These are phyloP conservation scores for Drosophila nasuta DNA, from an alignment of 1,140 invertebrate genomes.

Conservation along the genomic window DNA sequence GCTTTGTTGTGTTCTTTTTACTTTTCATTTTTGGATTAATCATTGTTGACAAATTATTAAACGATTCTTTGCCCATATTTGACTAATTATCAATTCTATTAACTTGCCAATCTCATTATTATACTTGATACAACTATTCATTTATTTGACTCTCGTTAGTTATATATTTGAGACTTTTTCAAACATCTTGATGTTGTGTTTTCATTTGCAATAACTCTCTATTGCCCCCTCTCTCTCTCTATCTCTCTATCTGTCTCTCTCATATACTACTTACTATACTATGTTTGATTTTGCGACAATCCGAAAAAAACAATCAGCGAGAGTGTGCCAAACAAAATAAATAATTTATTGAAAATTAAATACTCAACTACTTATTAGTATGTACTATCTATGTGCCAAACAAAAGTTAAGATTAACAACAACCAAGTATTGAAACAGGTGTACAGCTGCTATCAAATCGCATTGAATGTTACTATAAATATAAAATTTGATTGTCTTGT, in stretches of 20 bases:
- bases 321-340: conserved; percentile 39
- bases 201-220: conserved; percentile 70
- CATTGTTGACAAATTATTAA: conserved; percentile 13
- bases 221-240: conserved; percentile 18
- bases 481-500: conserved; percentile 71
- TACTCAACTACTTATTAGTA: conserved; percentile 1
- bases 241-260: neutral
- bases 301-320: conserved; percentile 51
- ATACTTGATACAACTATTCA: conserved; percentile 50
- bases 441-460: conserved; percentile 50
- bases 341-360: conserved; percentile 5
- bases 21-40: conserved; percentile 1
- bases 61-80: conserved; percentile 27
- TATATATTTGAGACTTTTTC: conserved; percentile 70
- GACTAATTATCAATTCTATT: conserved; percentile 20
- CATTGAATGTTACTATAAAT: conserved; percentile 64
- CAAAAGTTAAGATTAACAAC: conserved; percentile 14
- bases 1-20: conserved; percentile 21
- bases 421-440: conserved; percentile 24
- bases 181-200: conserved; percentile 84
- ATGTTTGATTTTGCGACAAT: conserved; percentile 68
- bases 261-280: conserved; percentile 57
- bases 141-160: conserved; percentile 72
- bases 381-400: conserved; percentile 14
- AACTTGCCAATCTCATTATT: conserved; percentile 52